phyloP scores from a whole-genome alignment of 2,113 vertebrate species.

The Camarhynchus parvulus region DNA sequence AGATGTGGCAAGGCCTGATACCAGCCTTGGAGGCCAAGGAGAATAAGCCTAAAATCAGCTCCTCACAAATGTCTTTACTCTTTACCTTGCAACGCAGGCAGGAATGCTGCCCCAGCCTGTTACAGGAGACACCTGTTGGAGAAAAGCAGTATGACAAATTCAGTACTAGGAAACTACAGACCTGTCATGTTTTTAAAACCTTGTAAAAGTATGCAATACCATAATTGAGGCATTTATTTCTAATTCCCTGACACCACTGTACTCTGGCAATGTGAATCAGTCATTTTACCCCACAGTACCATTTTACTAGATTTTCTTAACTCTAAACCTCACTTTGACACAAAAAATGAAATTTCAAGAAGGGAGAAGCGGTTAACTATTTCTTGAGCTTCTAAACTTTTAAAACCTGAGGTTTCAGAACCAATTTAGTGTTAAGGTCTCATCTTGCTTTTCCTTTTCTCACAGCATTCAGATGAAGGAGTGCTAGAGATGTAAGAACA shows the following conservation, averaged over 20 bases:
- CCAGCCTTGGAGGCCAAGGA: not conserved
- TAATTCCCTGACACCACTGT: not conserved
- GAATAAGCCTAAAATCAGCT: not conserved
- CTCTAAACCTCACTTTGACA: not conserved
- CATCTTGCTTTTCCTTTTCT: not conserved
- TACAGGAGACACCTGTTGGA: conserved; percentile 91
- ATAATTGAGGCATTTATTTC: not conserved
- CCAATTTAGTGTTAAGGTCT: not conserved
- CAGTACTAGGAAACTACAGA: not conserved
- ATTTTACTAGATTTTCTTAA: not conserved
- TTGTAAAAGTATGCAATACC: not conserved
- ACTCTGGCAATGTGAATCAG: not conserved
- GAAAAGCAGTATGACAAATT: not conserved
- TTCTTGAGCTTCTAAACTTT: not conserved
- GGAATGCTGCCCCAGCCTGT: conserved; percentile 94
- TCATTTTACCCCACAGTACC: not conserved
- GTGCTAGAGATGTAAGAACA: not conserved
- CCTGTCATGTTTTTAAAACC: not conserved
- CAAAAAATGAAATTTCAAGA: not conserved
- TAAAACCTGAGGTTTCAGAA: not conserved
- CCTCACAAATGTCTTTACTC: not conserved
- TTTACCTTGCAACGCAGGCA: conserved; percentile 97
- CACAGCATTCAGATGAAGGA: not conserved
- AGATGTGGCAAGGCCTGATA: not conserved
- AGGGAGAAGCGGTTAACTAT: not conserved